Base-by-base conservation (phyloP, 2,113 vertebrate species). In the Apteryx mantelli region DNA sequence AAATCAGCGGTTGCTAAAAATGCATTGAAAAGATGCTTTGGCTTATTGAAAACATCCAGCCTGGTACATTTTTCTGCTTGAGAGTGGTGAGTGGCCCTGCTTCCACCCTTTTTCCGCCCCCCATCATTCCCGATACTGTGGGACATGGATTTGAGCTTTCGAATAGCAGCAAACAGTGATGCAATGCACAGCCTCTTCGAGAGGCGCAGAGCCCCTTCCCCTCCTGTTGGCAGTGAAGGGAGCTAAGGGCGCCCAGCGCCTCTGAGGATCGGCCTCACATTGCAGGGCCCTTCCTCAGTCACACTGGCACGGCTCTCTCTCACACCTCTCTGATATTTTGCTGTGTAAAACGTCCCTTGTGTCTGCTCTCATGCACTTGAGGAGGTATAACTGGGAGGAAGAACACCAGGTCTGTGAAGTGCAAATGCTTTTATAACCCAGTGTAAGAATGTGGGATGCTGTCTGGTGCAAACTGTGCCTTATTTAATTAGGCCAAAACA, bases 81-180 rank as follows among this genome's bases (percentile, higher is more conserved):
- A 25, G 68, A 46, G 75, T 5, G 19, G 22, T 7, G 1, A 70
- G 53, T 22, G 36, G 50, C 50, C 46, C 12, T 68, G 19, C 60
- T 21, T 86, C 55, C 66, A 14, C 34, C 3, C 22, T 8, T 73
- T 0, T 77, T 92, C 77, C 20, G 36, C 36, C 50, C 19, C 5
- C 38, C 30, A 40, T 70, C 0, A 0, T 66, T 88, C 71, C 32
- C n/a, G 71, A 55, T 42, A 61, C 32, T 13, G 13, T 52, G 52
- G 55, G 65, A 65, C 42, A 63, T 76, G 1, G 1, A 30, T 52
- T 46, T 48, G 53, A 81, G 56, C 77, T 53, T 74, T 40, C 78
- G 32, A 21, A n/a, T 46, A 0, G 0, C 38, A 14, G 30, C 26
- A 25, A 60, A 73, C 46, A 70, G 11, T 0, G 3, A 13, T 5